phyloP scores from a whole-genome alignment of 1,140 invertebrate species.

The Samia ricini region DNA sequence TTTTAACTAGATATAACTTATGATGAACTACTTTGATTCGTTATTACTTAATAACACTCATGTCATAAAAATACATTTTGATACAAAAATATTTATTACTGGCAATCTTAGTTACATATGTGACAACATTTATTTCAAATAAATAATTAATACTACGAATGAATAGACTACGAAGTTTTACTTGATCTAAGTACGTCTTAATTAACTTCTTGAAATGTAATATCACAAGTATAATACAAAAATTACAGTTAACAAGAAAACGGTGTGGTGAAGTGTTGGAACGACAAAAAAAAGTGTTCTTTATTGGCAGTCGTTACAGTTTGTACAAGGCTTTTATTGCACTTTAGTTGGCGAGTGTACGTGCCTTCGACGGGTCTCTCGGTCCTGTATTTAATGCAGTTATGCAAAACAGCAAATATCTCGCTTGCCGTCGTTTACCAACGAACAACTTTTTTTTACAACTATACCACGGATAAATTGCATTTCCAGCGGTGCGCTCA shows the following conservation, averaged over 20 bases:
- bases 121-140: neutral
- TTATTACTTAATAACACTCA: neutral
- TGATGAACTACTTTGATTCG: neutral
- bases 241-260: constrained; percentile 11
- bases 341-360: constrained; percentile 45
- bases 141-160: neutral
- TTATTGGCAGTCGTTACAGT: constrained; percentile 33
- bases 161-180: neutral
- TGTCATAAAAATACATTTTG: neutral
- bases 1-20: neutral
- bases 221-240: neutral
- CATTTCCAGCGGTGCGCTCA: constrained; percentile 20
- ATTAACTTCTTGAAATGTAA: neutral
- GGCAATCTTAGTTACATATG: neutral
- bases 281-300: constrained; percentile 27
- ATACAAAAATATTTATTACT: neutral
- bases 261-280: constrained; percentile 21
- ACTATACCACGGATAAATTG: constrained; percentile 15
- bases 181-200: neutral
- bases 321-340: constrained; percentile 48
- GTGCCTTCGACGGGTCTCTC: constrained; percentile 46
- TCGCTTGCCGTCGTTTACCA: constrained; percentile 28
- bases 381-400: constrained; percentile 49
- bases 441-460: constrained; percentile 3
- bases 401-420: constrained; percentile 55